Evolutionary conservation across 2,797 vertebrate species (phyloP), one percentile per base, ranked within the genome.

Genomic region (Acestrorhynchus altus): DNA sequence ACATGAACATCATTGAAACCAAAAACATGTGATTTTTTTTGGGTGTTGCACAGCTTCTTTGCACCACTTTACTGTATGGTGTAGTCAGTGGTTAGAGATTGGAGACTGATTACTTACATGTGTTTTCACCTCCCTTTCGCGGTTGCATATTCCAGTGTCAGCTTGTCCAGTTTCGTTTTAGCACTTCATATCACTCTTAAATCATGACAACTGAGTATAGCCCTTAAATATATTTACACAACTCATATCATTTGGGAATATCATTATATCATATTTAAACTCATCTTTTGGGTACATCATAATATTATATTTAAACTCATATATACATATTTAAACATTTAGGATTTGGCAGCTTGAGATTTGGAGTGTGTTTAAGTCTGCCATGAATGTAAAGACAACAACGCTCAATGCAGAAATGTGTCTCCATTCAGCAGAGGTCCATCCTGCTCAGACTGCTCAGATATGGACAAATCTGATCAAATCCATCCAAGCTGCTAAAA

Each of bases 141-240:
- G 57, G 15, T 66, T 66, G 1, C 40, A 47, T 4, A 47, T 66
- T 46, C 64, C 64, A 47, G 42, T 66, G 11, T 40, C 3, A 47
- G 40, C 22, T 46, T 66, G 64, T 66, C 18, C 64, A 26, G 40
- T 66, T 66, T 26, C 42, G 5, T 16, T 47, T 7, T 12, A 46
- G 22, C 26, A 11, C 42, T 44, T 39, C n/a, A 42, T 20, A 8
- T 31, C 42, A n/a, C 13, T 70, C 31, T 59, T 72, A 24, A 54
- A 15, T 60, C 28, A 24, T 24, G 49, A 35, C 52, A 60, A 16
- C 63, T 42, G 15, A 40, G 59, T 54, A 65, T 24, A 72, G 64
- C n/a, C 16, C 42, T 6, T 2, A 35, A 35, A 35, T 6, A 35
- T 35, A 35, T 35, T n/a, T n/a, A n/a, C n/a, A n/a, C n/a, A n/a